Evolutionary conservation across 1,140 invertebrate genomes (phyloP).

Genomic region (Heliconius congener): DNA sequence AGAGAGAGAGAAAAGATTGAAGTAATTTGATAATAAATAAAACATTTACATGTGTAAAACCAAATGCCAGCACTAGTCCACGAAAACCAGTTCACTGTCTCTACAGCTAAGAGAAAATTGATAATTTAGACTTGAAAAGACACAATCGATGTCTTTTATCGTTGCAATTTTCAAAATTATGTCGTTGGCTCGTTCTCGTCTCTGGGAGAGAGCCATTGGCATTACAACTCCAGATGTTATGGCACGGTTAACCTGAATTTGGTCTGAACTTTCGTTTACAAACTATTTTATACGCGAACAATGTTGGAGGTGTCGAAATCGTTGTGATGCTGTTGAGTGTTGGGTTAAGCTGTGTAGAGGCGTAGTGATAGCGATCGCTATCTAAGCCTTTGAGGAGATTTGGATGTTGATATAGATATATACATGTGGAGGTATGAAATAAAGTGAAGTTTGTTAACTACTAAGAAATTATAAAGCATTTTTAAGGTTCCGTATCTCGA

Average conservation of each 20-base stretch:
- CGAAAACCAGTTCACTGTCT: background rate
- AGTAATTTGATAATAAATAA: too few relatives aligned
- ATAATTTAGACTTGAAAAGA: conserved; percentile 24
- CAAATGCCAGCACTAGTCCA: background rate
- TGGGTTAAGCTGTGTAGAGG: background rate
- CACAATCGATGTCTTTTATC: conserved; percentile 31
- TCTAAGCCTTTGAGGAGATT: background rate
- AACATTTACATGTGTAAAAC: background rate
- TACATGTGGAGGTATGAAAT: background rate
- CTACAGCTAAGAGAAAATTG: conserved; percentile 18
- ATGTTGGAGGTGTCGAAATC: conserved; percentile 30
- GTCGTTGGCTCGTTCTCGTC: conserved; percentile 22
- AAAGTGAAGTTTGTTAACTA: background rate
- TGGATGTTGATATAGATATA: background rate
- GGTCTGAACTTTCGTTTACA: conserved; percentile 41
- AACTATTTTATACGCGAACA: conserved; percentile 44
- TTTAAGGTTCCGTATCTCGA: too few relatives aligned
- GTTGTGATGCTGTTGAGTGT: conserved; percentile 7
- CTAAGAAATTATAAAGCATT: background rate
- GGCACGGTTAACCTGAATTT: conserved; percentile 49
- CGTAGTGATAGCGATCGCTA: background rate
- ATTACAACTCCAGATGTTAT: conserved; percentile 49
- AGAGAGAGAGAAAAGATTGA: too few relatives aligned
- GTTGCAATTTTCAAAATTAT: conserved; percentile 39
- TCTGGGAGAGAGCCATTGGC: conserved; percentile 37